A percentile compares a stretch with the other conserved stretches of the same genome.
phyloP scores from a whole-genome alignment of 37 sponge, comb jelly and placozoan genomes.

The Tethya wilhelma region DNA sequence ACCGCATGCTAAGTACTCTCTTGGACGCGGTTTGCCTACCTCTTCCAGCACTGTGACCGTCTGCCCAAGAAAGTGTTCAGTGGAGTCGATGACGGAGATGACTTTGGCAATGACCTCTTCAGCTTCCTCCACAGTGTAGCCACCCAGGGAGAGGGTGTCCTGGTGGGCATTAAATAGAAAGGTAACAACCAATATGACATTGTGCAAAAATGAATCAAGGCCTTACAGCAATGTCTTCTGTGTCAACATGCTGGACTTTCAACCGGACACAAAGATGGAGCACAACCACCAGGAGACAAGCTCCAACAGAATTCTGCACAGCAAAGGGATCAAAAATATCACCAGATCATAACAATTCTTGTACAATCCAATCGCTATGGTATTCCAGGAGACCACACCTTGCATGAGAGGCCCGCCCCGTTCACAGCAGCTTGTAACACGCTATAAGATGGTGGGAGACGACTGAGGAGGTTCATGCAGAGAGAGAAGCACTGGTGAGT shows the following conservation, averaged over 20 bases:
- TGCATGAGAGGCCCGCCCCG: constrained; percentile 24
- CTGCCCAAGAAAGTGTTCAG: constrained; percentile 57
- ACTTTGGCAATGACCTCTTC: constrained; percentile 65
- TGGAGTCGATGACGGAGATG: constrained; percentile 55
- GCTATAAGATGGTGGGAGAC: constrained; percentile 59
- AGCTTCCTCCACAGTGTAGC: constrained; percentile 47
- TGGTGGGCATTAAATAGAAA: neutral
- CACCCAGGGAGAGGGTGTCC: constrained; percentile 56
- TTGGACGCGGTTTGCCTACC: no score
- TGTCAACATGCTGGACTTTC: constrained; percentile 50
- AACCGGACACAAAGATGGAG: constrained; percentile 35
- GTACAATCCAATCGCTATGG: no score
- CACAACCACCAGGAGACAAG: constrained; percentile 35
- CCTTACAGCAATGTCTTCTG: constrained; percentile 37
- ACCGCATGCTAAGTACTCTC: no score
- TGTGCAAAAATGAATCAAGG: neutral
- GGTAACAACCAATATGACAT: neutral
- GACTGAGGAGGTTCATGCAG: constrained; percentile 36
- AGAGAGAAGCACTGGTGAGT: constrained; percentile 62
- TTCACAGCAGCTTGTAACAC: constrained; percentile 46
- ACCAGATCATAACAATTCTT: neutral
- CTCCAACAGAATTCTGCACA: constrained; percentile 17
- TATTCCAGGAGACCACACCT: constrained; percentile 13
- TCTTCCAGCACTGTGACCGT: constrained; percentile 8
- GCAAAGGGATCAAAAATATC: neutral